Conservation (phyloP, 2,113 vertebrate species). For the Pheucticus melanocephalus region DNA sequence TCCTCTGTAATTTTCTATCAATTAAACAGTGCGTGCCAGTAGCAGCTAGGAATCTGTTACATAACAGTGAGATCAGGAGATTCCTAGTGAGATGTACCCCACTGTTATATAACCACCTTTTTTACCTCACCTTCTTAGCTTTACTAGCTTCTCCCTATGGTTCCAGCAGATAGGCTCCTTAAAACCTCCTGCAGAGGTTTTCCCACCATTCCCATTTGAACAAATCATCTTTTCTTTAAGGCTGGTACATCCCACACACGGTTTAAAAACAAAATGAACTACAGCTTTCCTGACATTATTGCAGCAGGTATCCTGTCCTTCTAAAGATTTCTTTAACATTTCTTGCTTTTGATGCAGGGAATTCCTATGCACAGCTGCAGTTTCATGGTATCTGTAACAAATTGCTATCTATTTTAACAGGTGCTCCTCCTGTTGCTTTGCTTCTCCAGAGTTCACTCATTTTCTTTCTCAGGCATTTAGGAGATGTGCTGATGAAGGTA, state of each 20-base stretch:
- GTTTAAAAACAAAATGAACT: background rate
- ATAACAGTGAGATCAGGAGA: background rate
- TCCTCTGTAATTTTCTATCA: background rate
- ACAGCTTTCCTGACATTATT: background rate
- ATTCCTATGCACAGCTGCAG: constrained; percentile 16
- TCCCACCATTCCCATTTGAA: background rate
- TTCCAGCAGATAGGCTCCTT: background rate
- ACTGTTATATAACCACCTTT: background rate
- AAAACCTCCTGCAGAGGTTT: background rate
- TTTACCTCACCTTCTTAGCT: background rate
- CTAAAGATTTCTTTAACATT: background rate
- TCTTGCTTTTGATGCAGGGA: background rate
- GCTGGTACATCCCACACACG: background rate
- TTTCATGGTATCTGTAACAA: constrained; percentile 22
- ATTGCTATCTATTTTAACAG: constrained; percentile 57
- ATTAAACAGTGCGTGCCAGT: background rate
- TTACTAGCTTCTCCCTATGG: background rate
- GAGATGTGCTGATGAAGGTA: background rate
- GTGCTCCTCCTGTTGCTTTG: constrained; percentile 14
- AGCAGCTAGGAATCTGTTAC: background rate
- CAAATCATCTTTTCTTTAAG: background rate
- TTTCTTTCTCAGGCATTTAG: background rate
- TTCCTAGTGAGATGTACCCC: background rate
- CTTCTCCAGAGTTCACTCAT: background rate
- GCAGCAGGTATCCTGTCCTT: background rate